phyloP scores from a whole-genome alignment of 2,797 vertebrate genomes.

The Anas bahamensis region DNA sequence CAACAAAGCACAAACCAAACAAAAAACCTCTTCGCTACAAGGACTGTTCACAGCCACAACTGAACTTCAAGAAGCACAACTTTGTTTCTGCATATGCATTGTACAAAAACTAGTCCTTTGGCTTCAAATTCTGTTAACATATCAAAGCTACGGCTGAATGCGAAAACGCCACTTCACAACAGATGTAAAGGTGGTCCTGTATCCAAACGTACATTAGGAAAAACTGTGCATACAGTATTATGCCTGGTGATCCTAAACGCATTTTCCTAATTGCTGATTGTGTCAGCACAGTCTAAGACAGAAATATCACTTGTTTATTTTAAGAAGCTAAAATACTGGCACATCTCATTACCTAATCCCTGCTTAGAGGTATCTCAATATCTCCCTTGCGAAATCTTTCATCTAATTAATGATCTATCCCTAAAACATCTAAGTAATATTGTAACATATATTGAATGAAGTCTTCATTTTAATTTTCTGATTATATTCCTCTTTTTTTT shows the following conservation, averaged over 20 bases:
- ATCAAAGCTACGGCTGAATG: not conserved
- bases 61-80: not conserved
- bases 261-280: not conserved
- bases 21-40: not conserved
- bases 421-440: not conserved
- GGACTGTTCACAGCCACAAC: not conserved
- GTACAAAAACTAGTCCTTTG: not conserved
- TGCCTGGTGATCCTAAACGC: not conserved
- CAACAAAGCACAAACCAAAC: too few relatives aligned
- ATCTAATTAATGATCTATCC: not conserved
- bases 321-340: not conserved
- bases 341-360: not conserved
- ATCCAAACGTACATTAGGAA: not conserved
- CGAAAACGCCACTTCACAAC: not conserved
- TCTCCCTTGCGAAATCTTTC: not conserved
- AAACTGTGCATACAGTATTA: not conserved
- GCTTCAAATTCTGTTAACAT: not conserved
- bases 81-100: not conserved
- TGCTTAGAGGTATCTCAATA: not conserved
- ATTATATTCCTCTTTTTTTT: not conserved
- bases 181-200: not conserved
- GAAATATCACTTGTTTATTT: not conserved
- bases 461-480: not conserved
- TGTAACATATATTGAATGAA: not conserved
- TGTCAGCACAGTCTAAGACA: not conserved